A percentile compares a stretch with the other conserved stretches of the same genome.
Conservation (phyloP, 2,888 invertebrate species). For the Tupiocoris notatus region DNA sequence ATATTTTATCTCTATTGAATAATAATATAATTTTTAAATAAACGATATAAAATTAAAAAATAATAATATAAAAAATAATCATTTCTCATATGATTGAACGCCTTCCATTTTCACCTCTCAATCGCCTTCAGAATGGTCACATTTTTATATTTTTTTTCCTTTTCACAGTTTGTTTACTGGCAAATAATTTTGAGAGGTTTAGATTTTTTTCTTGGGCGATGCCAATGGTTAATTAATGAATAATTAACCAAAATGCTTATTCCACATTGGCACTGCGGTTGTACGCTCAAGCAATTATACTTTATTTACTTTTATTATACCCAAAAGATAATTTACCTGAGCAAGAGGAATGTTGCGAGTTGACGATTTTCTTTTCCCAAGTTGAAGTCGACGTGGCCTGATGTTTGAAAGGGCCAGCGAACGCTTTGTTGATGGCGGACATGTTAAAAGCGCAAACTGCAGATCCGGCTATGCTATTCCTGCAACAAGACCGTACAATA, state of each 20-base stretch:
- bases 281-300: no score
- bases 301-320: no score
- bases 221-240: no score
- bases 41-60: neutral
- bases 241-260: no score
- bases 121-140: no score
- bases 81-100: neutral
- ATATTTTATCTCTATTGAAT: no score
- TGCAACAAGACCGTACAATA: slow-evolving; percentile 54
- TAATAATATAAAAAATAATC: neutral
- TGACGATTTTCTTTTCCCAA: slow-evolving; percentile 64
- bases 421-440: slow-evolving; percentile 74
- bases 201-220: no score
- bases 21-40: no score
- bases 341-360: slow-evolving; percentile 43
- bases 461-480: slow-evolving; percentile 85
- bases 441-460: slow-evolving; percentile 90
- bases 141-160: neutral
- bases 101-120: neutral
- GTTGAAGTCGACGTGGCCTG: slow-evolving; percentile 73
- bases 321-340: no score
- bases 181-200: no score
- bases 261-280: no score
- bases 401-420: slow-evolving; percentile 82
- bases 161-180: no score